These are phyloP conservation scores for Drosophila demipolita DNA, from an alignment of 2,888 invertebrate genomes.

Conservation along the genomic window DNA sequence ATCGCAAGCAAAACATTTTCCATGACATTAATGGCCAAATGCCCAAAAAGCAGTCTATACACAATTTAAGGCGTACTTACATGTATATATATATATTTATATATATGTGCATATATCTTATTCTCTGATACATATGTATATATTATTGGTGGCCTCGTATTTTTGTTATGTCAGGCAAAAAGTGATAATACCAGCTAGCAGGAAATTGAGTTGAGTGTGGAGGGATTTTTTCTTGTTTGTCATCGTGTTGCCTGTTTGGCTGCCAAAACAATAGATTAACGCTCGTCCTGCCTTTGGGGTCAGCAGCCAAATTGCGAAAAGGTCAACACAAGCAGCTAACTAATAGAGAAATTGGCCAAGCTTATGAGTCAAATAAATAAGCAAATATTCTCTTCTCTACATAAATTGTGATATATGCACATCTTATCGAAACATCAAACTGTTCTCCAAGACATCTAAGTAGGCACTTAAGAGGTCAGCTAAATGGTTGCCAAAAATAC, in stretches of 20 bases:
- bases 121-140: constrained; percentile 20
- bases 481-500: neutral
- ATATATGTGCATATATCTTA: constrained; percentile 7
- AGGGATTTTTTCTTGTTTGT: constrained; percentile 25
- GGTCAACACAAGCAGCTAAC: constrained; percentile 41
- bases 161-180: constrained; percentile 58
- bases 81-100: constrained; percentile 2
- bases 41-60: constrained; percentile 28
- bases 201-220: neutral
- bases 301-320: constrained; percentile 50
- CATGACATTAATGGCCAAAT: constrained; percentile 71
- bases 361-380: constrained; percentile 9
- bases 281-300: constrained; percentile 35
- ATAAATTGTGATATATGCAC: constrained; percentile 34
- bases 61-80: constrained; percentile 39
- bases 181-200: constrained; percentile 48
- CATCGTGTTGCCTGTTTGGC: constrained; percentile 59
- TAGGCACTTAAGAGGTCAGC: constrained; percentile 26
- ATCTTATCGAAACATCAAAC: constrained; percentile 29
- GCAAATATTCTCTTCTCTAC: constrained; percentile 2
- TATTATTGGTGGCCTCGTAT: constrained; percentile 31
- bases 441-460: constrained; percentile 15
- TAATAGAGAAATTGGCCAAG: constrained; percentile 54
- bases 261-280: constrained; percentile 74
- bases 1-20: constrained; percentile 73